A percentile compares a stretch with the other conserved stretches of the same genome.
phyloP scores from a whole-genome alignment of 2,113 vertebrate genomes.

The Eulacestoma nigropectus region DNA sequence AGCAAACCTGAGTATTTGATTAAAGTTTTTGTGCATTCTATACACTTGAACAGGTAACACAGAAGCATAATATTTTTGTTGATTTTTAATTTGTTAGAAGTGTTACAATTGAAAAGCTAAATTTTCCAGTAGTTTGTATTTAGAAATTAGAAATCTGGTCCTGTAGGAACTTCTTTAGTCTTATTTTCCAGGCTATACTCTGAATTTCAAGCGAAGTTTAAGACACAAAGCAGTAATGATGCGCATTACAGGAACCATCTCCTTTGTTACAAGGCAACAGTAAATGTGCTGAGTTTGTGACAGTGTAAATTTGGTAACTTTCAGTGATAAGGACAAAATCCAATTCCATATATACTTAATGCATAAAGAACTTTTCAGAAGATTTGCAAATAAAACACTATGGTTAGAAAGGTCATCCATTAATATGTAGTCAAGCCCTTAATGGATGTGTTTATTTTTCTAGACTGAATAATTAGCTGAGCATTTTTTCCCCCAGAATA shows the following conservation, averaged over 20 bases:
- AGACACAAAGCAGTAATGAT: slow-evolving; percentile 30
- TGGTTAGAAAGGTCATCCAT: slow-evolving; percentile 29
- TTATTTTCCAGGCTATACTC: slow-evolving; percentile 17
- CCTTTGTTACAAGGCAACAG: not conserved
- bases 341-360: slow-evolving; percentile 46
- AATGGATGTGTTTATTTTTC: slow-evolving; percentile 59
- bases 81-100: slow-evolving; percentile 78
- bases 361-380: slow-evolving; percentile 49
- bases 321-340: slow-evolving; percentile 19
- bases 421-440: slow-evolving; percentile 17
- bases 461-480: slow-evolving; percentile 20
- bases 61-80: slow-evolving; percentile 74
- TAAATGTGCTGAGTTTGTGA: not conserved
- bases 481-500: not conserved
- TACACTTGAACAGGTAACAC: slow-evolving; percentile 80
- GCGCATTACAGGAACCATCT: not conserved
- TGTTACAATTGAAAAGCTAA: slow-evolving; percentile 67
- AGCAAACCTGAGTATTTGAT: slow-evolving; percentile 97
- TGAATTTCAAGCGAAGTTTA: slow-evolving; percentile 25
- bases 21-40: slow-evolving; percentile 95
- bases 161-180: not conserved
- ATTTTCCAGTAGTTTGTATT: slow-evolving; percentile 65
- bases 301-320: slow-evolving; percentile 24
- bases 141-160: slow-evolving; percentile 62
- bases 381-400: slow-evolving; percentile 38